Evolutionary conservation across 2,888 invertebrate species (phyloP).

Genomic region (Coremacera marginata): DNA sequence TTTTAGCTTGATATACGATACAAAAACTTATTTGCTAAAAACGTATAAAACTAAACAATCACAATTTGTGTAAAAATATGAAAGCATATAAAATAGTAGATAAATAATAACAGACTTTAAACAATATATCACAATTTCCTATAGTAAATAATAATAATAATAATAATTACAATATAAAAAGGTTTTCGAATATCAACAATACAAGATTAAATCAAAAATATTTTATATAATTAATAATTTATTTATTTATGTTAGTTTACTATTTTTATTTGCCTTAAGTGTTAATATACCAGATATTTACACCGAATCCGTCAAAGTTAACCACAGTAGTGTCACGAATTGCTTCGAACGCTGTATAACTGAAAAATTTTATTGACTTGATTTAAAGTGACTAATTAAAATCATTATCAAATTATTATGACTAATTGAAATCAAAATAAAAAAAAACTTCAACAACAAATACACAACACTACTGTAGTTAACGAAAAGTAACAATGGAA

Average conservation of each 20-base stretch:
- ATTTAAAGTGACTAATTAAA: too few relatives aligned
- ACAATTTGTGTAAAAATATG: neutral
- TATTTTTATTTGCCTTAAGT: neutral
- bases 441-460: too few relatives aligned
- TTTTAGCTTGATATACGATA: neutral
- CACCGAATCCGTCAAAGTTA: too few relatives aligned
- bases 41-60: slow-evolving; percentile 6
- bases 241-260: neutral
- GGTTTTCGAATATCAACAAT: neutral
- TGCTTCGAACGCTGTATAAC: too few relatives aligned
- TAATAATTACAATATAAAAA: neutral
- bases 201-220: neutral
- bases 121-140: slow-evolving; percentile 19
- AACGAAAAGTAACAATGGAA: too few relatives aligned
- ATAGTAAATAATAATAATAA: neutral
- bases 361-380: too few relatives aligned
- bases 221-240: slow-evolving; percentile 1
- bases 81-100: slow-evolving; percentile 17
- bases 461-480: too few relatives aligned
- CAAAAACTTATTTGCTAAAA: neutral
- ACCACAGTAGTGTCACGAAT: too few relatives aligned
- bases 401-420: too few relatives aligned
- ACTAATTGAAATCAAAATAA: too few relatives aligned
- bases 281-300: too few relatives aligned
- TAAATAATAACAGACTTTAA: slow-evolving; percentile 17